Evolutionary conservation across 2,113 vertebrate genomes (phyloP), one percentile per base, ranked within the genome.

Genomic region (Uropsilus gracilis): DNA sequence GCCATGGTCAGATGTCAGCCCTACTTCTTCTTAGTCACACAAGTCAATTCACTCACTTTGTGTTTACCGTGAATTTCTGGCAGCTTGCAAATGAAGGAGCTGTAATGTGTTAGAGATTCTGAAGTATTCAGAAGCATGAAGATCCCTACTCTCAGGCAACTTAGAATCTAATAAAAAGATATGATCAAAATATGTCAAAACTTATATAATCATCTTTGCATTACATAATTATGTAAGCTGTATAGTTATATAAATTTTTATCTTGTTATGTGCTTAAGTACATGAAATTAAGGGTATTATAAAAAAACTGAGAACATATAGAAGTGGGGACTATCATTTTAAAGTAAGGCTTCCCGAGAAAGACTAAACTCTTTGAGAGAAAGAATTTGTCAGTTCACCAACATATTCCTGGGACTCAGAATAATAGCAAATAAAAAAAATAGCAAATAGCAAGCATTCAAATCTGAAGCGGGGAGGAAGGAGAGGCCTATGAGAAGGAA

Each of bases 221-320:
- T 75, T 85, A n/a, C 8, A 46, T 72, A 88, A 87, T 90, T 71
- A 86, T 39, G 76, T 10, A 73, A 88, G 8, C 42, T 59, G 39
- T 39, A 46, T 55, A 57, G 69, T 59, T 91, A 44, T 32, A 46
- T 61, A 80, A 37, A 88, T 22, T 4, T 53, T 53, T 39, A 28
- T 59, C 39, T 42, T 44, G 24, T 7, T 86, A 1, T 57, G 48
- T 32, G 48, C 28, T 72, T 72, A 91, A 84, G 55, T 39, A 53
- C 17, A 73, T 94, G 57, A 90, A 76, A 82, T 66, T 50, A 76
- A 55, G 71, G 93, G 71, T 30, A 46, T 20, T 86, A 78, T 61
- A 28, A 69, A 84, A 83, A 11, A 57, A 30, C 16, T 39, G 26
- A 68, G 64, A 14, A 20, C 30, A 92, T 48, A 68, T 55, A 71